Conservation (phyloP, 2,888 invertebrate genomes). For the Plagodis dolabraria region DNA sequence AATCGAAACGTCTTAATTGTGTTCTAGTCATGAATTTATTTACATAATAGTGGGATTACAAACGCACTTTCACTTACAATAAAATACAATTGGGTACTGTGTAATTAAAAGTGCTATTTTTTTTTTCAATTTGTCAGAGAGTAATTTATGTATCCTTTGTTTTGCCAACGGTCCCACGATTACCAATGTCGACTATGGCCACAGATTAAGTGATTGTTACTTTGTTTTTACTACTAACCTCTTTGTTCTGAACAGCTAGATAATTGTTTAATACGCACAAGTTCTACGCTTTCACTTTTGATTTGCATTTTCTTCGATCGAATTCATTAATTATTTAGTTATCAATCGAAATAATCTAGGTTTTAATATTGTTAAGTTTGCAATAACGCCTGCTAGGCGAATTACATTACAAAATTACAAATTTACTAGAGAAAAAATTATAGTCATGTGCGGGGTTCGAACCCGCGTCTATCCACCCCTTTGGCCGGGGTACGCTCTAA, state of each 20-base stretch:
- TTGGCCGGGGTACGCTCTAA: no score
- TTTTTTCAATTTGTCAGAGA: conserved; percentile 30
- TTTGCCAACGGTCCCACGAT: conserved; percentile 54
- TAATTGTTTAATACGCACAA: conserved; percentile 66
- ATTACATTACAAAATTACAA: no score
- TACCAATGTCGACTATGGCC: conserved; percentile 31
- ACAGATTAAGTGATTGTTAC: not conserved
- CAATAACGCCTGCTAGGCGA: no score
- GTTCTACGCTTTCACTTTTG: conserved; percentile 68
- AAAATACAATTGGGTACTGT: conserved; percentile 34
- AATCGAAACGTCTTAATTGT: conserved; percentile 32
- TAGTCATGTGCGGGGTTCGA: no score
- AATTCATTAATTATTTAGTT: conserved; percentile 14
- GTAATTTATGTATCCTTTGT: conserved; percentile 35
- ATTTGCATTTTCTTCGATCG: conserved; percentile 57
- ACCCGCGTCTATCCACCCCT: no score
- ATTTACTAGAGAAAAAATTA: no score
- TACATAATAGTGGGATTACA: conserved; percentile 33
- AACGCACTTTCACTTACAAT: conserved; percentile 39
- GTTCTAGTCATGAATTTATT: conserved; percentile 29
- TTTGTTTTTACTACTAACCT: conserved; percentile 7
- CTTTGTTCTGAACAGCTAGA: conserved; percentile 41
- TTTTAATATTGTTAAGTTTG: no score
- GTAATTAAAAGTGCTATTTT: conserved; percentile 46
- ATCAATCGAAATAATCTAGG: conserved; percentile 6